These are phyloP conservation scores for Hephaestus fuliginosus DNA, from an alignment of 2,797 vertebrate genomes.

Conservation along the genomic window DNA sequence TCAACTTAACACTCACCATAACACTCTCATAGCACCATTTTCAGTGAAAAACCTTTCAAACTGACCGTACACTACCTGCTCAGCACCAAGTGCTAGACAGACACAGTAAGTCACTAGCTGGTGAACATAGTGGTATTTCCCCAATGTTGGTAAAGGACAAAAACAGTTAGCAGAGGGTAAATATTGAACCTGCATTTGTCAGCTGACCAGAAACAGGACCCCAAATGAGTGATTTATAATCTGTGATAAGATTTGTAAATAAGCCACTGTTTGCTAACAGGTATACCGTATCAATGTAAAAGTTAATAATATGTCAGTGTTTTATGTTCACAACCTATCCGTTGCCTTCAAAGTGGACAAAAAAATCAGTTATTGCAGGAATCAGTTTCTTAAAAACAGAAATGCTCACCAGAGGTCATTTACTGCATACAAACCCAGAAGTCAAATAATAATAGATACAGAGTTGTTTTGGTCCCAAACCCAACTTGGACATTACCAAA, in stretches of 20 bases:
- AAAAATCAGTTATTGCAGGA: not conserved
- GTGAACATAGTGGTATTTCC: not conserved
- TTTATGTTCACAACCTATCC: not conserved
- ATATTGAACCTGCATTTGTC: not conserved
- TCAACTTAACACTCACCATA: not conserved
- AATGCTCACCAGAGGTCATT: not conserved
- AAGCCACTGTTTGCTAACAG: not conserved
- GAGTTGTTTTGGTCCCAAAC: not conserved
- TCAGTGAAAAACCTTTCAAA: not conserved
- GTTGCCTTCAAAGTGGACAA: not conserved
- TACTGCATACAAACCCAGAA: not conserved
- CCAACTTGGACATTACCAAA: not conserved
- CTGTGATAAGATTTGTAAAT: not conserved
- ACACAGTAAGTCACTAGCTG: not conserved
- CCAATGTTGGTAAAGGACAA: not conserved
- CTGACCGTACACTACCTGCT: too few species aligned
- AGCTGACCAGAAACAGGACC: not conserved
- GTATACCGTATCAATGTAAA: not conserved
- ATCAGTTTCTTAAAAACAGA: not conserved
- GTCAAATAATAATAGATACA: not conserved
- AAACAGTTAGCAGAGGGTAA: not conserved
- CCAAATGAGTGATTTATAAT: not conserved
- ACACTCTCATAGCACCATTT: not conserved
- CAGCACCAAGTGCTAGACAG: not conserved
- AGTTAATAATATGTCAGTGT: not conserved